These are phyloP conservation scores for Furnarius figulus DNA, from an alignment of 2,113 vertebrate species.

Conservation along the genomic window DNA sequence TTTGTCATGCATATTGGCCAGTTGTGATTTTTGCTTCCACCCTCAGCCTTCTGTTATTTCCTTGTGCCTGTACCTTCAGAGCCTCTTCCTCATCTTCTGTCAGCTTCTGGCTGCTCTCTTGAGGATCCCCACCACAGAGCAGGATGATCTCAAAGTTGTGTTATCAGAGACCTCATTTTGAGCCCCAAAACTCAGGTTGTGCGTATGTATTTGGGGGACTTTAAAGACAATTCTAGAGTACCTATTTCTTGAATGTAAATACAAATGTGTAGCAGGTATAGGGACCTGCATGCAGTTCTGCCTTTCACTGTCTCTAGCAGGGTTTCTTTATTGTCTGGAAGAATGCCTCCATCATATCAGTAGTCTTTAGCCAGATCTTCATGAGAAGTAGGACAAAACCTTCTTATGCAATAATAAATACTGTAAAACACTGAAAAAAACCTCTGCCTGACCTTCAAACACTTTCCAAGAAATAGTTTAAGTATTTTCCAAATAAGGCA, in stretches of 20 bases:
- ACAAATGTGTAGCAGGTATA: neutral
- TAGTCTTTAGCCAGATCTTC: neutral
- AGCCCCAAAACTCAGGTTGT: neutral
- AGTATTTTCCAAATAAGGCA: slow-evolving; percentile 24
- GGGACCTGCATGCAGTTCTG: neutral
- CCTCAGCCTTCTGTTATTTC: neutral
- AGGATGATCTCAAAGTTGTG: neutral
- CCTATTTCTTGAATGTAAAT: neutral
- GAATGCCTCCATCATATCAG: neutral
- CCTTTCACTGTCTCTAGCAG: neutral
- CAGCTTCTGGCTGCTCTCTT: neutral
- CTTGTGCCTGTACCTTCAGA: neutral
- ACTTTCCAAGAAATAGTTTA: slow-evolving; percentile 37
- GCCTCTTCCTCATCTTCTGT: neutral
- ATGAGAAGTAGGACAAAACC: neutral
- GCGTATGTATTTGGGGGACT: neutral
- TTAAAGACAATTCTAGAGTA: neutral
- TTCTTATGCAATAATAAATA: slow-evolving; percentile 12
- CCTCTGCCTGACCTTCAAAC: neutral
- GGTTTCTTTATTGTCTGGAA: neutral
- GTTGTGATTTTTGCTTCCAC: neutral
- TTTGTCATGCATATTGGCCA: neutral
- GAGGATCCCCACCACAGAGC: neutral
- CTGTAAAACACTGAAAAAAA: neutral
- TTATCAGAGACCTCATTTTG: neutral